phyloP scores from a whole-genome alignment of 2,797 vertebrate species.

The Pachyuromys duprasi region DNA sequence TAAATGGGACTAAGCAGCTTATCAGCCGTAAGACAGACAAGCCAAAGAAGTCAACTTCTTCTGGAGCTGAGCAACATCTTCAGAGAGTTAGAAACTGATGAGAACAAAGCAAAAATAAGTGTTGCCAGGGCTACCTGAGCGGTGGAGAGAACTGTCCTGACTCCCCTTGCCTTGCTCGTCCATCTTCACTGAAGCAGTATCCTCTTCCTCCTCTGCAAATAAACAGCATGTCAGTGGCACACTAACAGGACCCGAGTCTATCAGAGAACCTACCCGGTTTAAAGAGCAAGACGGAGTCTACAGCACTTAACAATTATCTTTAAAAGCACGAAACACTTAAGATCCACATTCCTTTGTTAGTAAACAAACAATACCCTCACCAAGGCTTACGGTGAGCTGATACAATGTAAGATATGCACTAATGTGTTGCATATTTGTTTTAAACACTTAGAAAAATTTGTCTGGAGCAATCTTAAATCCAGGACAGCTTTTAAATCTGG shows the following conservation, averaged over 20 bases:
- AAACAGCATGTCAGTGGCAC: constrained; percentile 69
- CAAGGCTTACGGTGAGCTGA: background rate
- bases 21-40: constrained; percentile 80
- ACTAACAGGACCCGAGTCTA: constrained; percentile 60
- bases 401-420: background rate
- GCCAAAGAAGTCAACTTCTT: constrained; percentile 77
- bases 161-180: constrained; percentile 82
- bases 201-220: constrained; percentile 90
- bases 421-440: background rate
- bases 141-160: constrained; percentile 79
- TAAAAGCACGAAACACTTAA: constrained; percentile 48
- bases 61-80: constrained; percentile 66
- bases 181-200: constrained; percentile 17
- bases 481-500: background rate
- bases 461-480: background rate
- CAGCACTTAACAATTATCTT: constrained; percentile 54
- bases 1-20: constrained; percentile 89
- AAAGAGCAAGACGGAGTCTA: constrained; percentile 52
- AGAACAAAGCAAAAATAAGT: constrained; percentile 47
- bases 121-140: constrained; percentile 84
- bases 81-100: constrained; percentile 66
- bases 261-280: constrained; percentile 35
- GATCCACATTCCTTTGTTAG: constrained; percentile 47
- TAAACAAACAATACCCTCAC: background rate
- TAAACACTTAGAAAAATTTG: constrained; percentile 6